Evolutionary conservation across 2,888 invertebrate genomes (phyloP), one percentile per base, ranked within the genome.

Genomic region (Stenchaetothrips biformis): DNA sequence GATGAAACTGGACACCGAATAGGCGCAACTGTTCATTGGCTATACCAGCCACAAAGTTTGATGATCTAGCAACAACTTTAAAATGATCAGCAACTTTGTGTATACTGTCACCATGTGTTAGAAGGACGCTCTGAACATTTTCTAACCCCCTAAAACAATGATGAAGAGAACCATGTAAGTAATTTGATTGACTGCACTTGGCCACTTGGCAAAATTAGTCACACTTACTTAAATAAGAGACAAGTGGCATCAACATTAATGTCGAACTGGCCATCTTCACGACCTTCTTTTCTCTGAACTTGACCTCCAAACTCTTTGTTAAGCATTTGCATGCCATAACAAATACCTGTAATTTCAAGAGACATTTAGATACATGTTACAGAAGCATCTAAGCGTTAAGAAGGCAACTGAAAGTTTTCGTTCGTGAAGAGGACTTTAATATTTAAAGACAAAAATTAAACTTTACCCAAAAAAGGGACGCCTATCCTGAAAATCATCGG

Each of bases 281-380:
- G 90, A 2, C 92, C 91, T 81, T 94, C 94, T 86, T 96, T 96
- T 84, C 94, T 91, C 79, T 93, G 89, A 62, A 99, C 96, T 2
- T 94, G 93, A 2, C 99, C 99, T 0, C 96, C 97, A 85, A 97
- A 97, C 88, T 97, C 96, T 88, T 98, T 98, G 88, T 99, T 99
- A 89, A 99, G 91, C 93, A 99, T 94, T 90, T 99, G 99, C 95
- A 99, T 96, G 78, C 99, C 99, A 89, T 99, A 99, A 89, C 99
- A 99, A 86, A 99, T 99, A 84, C 99, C 99, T 89, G 89, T 82
- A 83, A 49, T 2, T 80, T 18, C 11, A 27, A 59, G 25, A 27
- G 0, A 74, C n/a, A 27, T 48, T 8, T 80, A 27, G 78, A 80
- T 59, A 67, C 13, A 48, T 27, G 9, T 78, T 59, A 13, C 47